phyloP scores from a whole-genome alignment of 2,888 invertebrate genomes.

The Sympetrum striolatum region DNA sequence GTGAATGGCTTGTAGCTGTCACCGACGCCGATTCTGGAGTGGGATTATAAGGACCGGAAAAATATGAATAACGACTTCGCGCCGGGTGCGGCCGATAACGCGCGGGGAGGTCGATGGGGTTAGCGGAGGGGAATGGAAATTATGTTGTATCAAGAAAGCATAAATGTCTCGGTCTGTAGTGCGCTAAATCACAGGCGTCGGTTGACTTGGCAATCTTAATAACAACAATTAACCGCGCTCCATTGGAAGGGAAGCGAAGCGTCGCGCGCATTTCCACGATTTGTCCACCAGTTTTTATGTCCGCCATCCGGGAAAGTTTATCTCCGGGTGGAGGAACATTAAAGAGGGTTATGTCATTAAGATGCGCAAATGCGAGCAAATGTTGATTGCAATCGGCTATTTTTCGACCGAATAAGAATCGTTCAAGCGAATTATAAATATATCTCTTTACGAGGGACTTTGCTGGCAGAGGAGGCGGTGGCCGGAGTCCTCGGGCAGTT shows the following conservation, averaged over 20 bases:
- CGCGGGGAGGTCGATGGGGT: not conserved
- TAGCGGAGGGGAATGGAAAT: not conserved
- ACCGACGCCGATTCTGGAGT: not conserved
- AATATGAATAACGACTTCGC: conserved; percentile 16
- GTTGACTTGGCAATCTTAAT: conserved; percentile 40
- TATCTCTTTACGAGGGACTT: too few species aligned
- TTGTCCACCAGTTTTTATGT: not conserved
- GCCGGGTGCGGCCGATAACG: not conserved
- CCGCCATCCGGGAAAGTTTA: too few species aligned
- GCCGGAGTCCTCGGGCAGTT: too few species aligned
- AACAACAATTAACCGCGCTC: conserved; percentile 20
- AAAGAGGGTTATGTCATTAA: too few species aligned
- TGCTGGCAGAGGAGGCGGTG: too few species aligned
- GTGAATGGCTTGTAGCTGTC: conserved; percentile 41
- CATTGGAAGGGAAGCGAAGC: conserved; percentile 9
- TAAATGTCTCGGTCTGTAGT: conserved; percentile 11
- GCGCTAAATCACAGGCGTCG: conserved; percentile 36
- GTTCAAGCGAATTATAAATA: too few species aligned
- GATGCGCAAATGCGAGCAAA: too few species aligned
- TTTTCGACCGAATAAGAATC: too few species aligned
- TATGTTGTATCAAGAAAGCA: not conserved
- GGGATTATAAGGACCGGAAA: not conserved
- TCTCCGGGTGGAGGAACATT: too few species aligned
- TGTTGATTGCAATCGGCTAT: too few species aligned
- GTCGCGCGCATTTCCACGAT: not conserved